A percentile compares a stretch with the other conserved stretches of the same genome.
phyloP scores from a whole-genome alignment of 2,797 vertebrate species.

The Neosilurus hyrtlii region DNA sequence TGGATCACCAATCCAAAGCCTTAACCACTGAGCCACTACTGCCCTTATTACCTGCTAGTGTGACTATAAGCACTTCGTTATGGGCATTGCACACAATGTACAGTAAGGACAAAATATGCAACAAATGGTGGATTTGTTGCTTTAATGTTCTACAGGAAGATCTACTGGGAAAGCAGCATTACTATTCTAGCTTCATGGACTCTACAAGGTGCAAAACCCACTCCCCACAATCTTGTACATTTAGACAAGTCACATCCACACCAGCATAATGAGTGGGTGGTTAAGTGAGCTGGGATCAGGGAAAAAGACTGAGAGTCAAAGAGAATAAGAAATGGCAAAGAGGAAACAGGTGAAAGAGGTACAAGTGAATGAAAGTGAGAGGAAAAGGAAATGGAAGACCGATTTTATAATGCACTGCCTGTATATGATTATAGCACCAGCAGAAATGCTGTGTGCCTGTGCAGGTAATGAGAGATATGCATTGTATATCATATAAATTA shows the following conservation, averaged over 20 bases:
- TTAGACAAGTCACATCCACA: not conserved
- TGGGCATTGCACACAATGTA: no score
- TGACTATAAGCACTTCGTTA: not conserved
- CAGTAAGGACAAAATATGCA: not conserved
- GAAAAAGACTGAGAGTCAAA: not conserved
- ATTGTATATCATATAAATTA: not conserved
- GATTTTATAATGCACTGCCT: no score
- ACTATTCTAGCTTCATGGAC: not conserved
- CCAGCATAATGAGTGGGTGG: constrained; percentile 16
- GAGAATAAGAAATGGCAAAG: not conserved
- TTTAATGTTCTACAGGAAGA: no score
- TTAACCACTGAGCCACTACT: no score
- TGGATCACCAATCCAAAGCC: no score
- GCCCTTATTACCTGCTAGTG: no score
- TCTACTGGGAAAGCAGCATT: not conserved
- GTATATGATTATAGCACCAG: not conserved
- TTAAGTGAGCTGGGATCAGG: not conserved
- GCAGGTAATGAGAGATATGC: not conserved
- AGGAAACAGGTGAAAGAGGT: not conserved
- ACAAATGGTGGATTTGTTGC: not conserved
- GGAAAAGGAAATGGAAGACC: not conserved
- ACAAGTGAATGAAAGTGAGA: not conserved
- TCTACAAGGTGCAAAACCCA: not conserved
- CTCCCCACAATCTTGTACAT: not conserved
- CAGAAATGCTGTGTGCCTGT: not conserved